Evolutionary conservation across 30 jellyfish, hydroid and myxozoan species (phyloP), one percentile per base, ranked within the genome.

Genomic region (Nemopilema nomurai): DNA sequence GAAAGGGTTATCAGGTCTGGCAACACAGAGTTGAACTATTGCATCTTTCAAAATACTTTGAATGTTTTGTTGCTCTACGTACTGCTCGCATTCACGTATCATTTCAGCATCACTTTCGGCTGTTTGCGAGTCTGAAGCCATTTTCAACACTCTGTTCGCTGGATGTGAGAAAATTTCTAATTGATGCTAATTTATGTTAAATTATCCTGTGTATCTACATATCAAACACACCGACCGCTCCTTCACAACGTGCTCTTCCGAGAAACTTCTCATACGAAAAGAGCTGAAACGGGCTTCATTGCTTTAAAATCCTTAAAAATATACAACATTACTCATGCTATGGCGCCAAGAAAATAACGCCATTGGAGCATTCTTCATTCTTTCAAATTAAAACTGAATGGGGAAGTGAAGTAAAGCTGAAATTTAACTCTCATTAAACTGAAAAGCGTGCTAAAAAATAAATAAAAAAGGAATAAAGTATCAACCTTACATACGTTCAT

Each of bases 41-140:
- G 98, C 98, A 75, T 93, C 98, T 65, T 89, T 93, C 4, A 93
- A 90, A 28, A 88, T 69, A 33, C 81, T 67, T 70, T 93, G 98
- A 27, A 93, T 89, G 71, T 84, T 89, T 62, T 89, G 90, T 65
- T 76, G 94, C 62, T 89, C 96, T 1, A 93, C 98, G 80, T 93
- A 93, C 73, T 93, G 97, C 87, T 93, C 98, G 79, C 97, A 93
- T 76, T 93, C 98, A 67, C 94, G 82, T 62, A 93, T 93, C 96
- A 84, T 88, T 88, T 93, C 96, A 76, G 98, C 96, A 85, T 89
- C 98, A 33, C 79, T 83, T 51, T 90, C 97, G 80, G 79, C 73
- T 68, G 49, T 67, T 29, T 72, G 90, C 49, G 74, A 85, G 72
- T 92, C 96, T 52, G 98, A 80, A 80, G 96, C 98, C 98, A 92